These are phyloP conservation scores for Ips nitidus DNA, from an alignment of 1,140 invertebrate species.

Conservation along the genomic window DNA sequence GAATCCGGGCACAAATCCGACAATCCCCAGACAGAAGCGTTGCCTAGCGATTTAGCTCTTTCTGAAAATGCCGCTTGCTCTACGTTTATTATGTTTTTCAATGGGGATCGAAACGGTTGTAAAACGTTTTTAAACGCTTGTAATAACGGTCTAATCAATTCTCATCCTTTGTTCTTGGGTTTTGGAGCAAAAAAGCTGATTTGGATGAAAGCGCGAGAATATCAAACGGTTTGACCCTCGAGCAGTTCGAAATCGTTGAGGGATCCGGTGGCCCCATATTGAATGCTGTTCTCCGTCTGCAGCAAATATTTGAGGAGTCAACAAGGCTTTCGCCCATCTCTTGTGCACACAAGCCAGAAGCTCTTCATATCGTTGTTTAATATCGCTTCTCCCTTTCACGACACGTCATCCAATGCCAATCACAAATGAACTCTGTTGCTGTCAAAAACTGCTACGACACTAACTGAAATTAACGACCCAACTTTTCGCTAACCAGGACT, in stretches of 20 bases:
- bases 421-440: neutral
- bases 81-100: constrained; percentile 18
- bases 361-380: constrained; percentile 49
- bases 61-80: constrained; percentile 6
- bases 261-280: constrained; percentile 7
- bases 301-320: constrained; percentile 50
- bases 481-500: neutral
- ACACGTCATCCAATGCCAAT: neutral
- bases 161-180: neutral
- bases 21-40: constrained; percentile 44
- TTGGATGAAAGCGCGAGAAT: too few species aligned
- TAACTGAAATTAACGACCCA: constrained; percentile 1
- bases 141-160: constrained; percentile 33
- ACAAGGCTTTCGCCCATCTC: constrained; percentile 47
- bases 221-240: constrained; percentile 4
- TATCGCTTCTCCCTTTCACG: constrained; percentile 34
- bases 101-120: constrained; percentile 12
- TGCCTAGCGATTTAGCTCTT: constrained; percentile 45
- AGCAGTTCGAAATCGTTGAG: neutral
- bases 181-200: too few species aligned
- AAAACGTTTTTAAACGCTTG: constrained; percentile 21
- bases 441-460: neutral
- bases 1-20: constrained; percentile 50
- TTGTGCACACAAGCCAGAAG: constrained; percentile 42
- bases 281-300: constrained; percentile 10